Percentiles rank a stretch among this genome's conserved stretches.
Evolutionary conservation across 1,140 invertebrate species (phyloP).

Genomic region (Pentalonia nigronervosa): DNA sequence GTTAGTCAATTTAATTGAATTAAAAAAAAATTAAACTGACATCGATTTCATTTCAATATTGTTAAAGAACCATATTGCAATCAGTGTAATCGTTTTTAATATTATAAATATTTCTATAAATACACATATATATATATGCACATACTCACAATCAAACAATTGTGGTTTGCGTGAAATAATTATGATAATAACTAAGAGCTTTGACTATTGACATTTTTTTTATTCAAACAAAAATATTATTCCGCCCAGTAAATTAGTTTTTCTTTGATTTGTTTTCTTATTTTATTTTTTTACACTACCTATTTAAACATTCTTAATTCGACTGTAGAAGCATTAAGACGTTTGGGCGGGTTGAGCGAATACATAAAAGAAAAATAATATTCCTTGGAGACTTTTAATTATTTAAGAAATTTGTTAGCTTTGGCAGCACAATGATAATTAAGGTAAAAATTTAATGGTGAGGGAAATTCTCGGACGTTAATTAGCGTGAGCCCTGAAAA

Average conservation of each 20-base stretch:
- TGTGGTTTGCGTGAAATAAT: not conserved
- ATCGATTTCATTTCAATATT: not conserved
- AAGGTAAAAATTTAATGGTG: slow-evolving; percentile 34
- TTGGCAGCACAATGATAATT: slow-evolving; percentile 26
- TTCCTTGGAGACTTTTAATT: not conserved
- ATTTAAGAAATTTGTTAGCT: slow-evolving; percentile 29
- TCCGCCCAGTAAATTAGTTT: not conserved
- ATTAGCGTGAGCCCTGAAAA: not conserved
- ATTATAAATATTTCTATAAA: not conserved
- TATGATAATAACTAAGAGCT: not conserved
- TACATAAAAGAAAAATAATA: slow-evolving; percentile 12
- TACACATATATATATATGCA: not conserved
- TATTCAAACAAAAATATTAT: not conserved
- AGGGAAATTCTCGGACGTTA: slow-evolving; percentile 35
- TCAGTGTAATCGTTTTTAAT: not conserved
- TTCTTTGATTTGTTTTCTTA: not conserved
- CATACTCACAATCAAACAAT: not conserved
- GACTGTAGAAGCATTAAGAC: not conserved
- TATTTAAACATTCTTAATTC: slow-evolving; percentile 35
- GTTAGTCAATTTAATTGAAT: not conserved
- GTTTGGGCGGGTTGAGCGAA: not conserved
- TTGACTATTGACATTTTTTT: not conserved
- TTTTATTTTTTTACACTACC: not conserved
- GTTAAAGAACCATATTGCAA: not conserved
- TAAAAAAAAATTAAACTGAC: not conserved